Percentiles rank a stretch among this genome's conserved stretches.
phyloP scores from a whole-genome alignment of 2,888 invertebrate genomes.

The Labia minor region DNA sequence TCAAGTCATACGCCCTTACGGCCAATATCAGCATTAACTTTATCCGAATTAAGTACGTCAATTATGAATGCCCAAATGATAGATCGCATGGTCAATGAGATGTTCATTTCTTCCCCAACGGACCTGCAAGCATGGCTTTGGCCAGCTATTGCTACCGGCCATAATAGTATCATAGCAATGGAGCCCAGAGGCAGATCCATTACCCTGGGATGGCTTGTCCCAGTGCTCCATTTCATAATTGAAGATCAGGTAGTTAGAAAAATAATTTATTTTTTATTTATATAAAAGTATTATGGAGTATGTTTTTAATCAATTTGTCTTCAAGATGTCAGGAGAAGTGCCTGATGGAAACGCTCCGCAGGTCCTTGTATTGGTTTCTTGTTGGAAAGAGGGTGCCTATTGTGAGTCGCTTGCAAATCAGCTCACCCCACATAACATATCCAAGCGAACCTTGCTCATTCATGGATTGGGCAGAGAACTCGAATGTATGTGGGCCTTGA shows the following conservation, averaged over 20 bases:
- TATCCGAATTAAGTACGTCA: background rate
- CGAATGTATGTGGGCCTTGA: background rate
- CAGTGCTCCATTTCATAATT: background rate
- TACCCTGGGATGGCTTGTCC: background rate
- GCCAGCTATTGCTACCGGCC: background rate
- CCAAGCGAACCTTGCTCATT: background rate
- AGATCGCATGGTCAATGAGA: background rate
- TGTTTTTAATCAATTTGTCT: background rate
- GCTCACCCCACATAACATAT: background rate
- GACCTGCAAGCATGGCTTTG: background rate
- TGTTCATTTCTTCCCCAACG: background rate
- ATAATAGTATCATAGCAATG: background rate
- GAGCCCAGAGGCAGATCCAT: background rate
- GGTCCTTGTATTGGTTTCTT: background rate
- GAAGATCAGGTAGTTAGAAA: background rate
- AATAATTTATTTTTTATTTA: too few species aligned
- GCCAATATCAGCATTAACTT: background rate
- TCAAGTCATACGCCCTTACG: background rate
- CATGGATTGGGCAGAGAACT: background rate
- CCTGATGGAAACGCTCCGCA: background rate
- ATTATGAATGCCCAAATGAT: background rate
- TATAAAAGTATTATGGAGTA: too few species aligned
- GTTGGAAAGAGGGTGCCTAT: background rate
- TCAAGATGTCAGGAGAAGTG: background rate
- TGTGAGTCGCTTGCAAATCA: background rate